Evolutionary conservation across 1,140 invertebrate genomes (phyloP).

Genomic region (Mamestra configurata): DNA sequence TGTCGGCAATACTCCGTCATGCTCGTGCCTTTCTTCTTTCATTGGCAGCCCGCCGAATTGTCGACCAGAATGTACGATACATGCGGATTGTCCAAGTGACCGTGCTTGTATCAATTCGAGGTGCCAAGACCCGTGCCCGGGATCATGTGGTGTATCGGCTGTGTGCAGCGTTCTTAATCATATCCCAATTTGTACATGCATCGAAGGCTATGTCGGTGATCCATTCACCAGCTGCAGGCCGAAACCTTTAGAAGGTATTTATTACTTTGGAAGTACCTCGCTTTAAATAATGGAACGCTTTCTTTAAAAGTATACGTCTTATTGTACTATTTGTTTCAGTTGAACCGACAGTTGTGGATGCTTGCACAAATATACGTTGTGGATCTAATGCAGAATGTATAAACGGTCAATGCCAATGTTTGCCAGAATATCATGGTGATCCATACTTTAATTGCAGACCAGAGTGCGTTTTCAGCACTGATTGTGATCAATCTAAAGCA

Average conservation of each 20-base stretch:
- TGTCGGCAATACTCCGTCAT: conserved; percentile 89
- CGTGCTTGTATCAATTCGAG: conserved; percentile 90
- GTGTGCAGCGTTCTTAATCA: conserved; percentile 90
- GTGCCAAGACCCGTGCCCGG: conserved; percentile 92
- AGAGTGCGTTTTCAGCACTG: conserved; percentile 94
- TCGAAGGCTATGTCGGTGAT: conserved; percentile 91
- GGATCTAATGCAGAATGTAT: conserved; percentile 94
- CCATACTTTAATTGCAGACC: conserved; percentile 92
- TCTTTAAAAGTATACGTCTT: not conserved
- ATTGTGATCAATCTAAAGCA: conserved; percentile 92
- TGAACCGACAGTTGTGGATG: conserved; percentile 86
- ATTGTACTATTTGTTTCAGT: conserved; percentile 69
- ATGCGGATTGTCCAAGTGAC: conserved; percentile 90
- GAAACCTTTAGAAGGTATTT: conserved; percentile 89
- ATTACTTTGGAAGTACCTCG: no score
- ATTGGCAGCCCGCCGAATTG: conserved; percentile 92
- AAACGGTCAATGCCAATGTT: conserved; percentile 90
- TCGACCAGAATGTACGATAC: conserved; percentile 91
- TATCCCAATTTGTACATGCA: conserved; percentile 90
- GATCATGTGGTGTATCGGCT: conserved; percentile 91
- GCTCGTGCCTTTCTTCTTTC: conserved; percentile 90
- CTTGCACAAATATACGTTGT: conserved; percentile 91
- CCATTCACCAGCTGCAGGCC: conserved; percentile 90
- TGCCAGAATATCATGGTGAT: conserved; percentile 90
- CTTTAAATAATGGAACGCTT: not conserved